Conservation (phyloP, 2,888 invertebrate genomes). For the Entomobrya proxima region DNA sequence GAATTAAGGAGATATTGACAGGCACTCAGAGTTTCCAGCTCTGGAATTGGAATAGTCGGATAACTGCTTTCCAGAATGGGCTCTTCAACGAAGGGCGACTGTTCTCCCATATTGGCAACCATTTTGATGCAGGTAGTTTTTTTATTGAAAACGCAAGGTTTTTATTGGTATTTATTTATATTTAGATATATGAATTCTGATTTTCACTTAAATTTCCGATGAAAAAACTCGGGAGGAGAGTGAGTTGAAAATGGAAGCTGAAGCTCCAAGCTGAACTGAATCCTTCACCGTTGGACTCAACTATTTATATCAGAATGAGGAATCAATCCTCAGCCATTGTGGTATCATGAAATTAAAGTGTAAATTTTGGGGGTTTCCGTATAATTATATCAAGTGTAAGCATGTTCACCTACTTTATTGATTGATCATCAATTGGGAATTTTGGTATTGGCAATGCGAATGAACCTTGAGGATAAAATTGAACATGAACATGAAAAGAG, state of each 20-base stretch:
- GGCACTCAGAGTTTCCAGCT: conserved; percentile 68
- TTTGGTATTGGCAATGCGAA: neutral
- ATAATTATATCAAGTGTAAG: neutral
- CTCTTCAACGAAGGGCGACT: conserved; percentile 61
- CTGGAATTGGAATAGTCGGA: conserved; percentile 71
- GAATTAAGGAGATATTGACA: conserved; percentile 60
- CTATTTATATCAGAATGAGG: conserved; percentile 32
- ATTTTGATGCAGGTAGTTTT: conserved; percentile 49
- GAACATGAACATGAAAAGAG: neutral
- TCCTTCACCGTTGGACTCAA: conserved; percentile 19
- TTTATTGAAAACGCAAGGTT: neutral
- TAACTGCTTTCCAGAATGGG: conserved; percentile 71
- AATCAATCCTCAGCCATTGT: neutral
- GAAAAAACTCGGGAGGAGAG: neutral
- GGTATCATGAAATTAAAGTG: neutral
- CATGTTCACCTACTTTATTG: neutral
- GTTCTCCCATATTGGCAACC: conserved; percentile 59
- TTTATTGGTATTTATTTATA: no score
- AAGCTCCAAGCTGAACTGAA: conserved; percentile 51
- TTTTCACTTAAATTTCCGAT: neutral
- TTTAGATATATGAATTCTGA: neutral
- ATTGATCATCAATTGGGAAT: neutral
- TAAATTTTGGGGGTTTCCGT: conserved; percentile 45
- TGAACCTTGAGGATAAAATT: conserved; percentile 15
- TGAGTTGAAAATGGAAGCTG: conserved; percentile 5